Percentiles rank a stretch among this genome's conserved stretches.
Conservation (phyloP, 2,113 vertebrate genomes). For the Shinisaurus crocodilurus region DNA sequence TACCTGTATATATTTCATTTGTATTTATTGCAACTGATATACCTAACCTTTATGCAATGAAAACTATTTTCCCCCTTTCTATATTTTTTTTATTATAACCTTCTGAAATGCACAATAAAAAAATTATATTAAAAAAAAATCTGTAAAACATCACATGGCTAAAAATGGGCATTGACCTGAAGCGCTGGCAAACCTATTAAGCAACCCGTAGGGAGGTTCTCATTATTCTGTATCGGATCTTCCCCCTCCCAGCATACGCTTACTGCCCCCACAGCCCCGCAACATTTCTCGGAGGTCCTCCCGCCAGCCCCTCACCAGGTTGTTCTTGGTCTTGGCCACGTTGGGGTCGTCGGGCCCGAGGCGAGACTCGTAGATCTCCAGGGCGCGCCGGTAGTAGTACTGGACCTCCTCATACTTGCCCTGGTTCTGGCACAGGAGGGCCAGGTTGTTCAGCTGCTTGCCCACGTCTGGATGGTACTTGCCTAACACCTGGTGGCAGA, state of each 20-base stretch:
- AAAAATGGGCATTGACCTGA: too few species aligned
- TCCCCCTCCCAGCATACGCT: background rate
- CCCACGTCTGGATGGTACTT: conserved; percentile 74
- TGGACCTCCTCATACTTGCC: conserved; percentile 76
- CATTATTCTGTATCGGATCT: too few species aligned
- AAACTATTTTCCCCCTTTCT: too few species aligned
- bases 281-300: background rate
- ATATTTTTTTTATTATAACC: too few species aligned
- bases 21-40: too few species aligned
- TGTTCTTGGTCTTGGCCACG: conserved; percentile 91
- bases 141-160: too few species aligned
- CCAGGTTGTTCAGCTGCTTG: conserved; percentile 77
- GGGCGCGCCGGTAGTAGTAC: conserved; percentile 71
- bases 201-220: too few species aligned
- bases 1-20: too few species aligned
- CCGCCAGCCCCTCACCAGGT: conserved; percentile 59
- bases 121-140: too few species aligned
- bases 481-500: conserved; percentile 63
- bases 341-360: conserved; percentile 74
- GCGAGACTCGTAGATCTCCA: conserved; percentile 72
- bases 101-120: too few species aligned
- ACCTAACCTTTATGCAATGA: too few species aligned
- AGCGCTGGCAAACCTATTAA: too few species aligned
- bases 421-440: conserved; percentile 76
- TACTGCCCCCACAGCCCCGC: background rate